A percentile compares a stretch with the other conserved stretches of the same genome.
phyloP scores from a whole-genome alignment of 2,888 invertebrate species.

The Sacculina carcini region DNA sequence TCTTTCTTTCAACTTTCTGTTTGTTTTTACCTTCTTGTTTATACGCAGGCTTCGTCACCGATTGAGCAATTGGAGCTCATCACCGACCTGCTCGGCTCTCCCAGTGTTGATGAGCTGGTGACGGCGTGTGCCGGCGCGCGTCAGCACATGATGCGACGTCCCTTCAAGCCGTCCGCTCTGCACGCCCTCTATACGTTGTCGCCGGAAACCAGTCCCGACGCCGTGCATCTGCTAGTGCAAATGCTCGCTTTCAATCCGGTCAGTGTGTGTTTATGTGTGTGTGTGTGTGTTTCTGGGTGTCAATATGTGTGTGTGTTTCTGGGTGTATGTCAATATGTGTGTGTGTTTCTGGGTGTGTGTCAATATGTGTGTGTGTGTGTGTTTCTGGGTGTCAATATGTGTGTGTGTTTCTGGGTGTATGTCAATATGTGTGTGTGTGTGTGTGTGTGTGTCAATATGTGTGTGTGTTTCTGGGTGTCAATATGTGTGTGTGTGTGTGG shows the following conservation, averaged over 20 bases:
- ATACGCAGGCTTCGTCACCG: background rate
- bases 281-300: constrained; percentile 82
- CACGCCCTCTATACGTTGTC: constrained; percentile 73
- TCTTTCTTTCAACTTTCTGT: no score
- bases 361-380: no score
- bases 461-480: no score
- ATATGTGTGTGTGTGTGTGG: no score
- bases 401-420: no score
- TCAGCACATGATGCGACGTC: constrained; percentile 64
- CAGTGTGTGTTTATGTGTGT: constrained; percentile 22
- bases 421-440: no score
- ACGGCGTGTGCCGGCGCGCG: constrained; percentile 88
- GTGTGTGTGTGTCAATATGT: no score
- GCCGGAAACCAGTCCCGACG: constrained; percentile 84
- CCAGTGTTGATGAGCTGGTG: constrained; percentile 80
- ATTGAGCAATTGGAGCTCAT: constrained; percentile 68
- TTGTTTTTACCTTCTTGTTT: no score
- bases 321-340: no score
- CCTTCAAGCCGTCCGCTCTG: constrained; percentile 62
- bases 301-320: no score
- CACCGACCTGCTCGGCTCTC: constrained; percentile 88
- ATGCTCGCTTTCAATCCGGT: constrained; percentile 97
- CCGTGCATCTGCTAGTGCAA: constrained; percentile 83
- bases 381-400: no score
- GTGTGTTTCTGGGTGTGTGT: no score